Conservation (phyloP, 2,797 vertebrate genomes). For the Danio albolineatus region DNA sequence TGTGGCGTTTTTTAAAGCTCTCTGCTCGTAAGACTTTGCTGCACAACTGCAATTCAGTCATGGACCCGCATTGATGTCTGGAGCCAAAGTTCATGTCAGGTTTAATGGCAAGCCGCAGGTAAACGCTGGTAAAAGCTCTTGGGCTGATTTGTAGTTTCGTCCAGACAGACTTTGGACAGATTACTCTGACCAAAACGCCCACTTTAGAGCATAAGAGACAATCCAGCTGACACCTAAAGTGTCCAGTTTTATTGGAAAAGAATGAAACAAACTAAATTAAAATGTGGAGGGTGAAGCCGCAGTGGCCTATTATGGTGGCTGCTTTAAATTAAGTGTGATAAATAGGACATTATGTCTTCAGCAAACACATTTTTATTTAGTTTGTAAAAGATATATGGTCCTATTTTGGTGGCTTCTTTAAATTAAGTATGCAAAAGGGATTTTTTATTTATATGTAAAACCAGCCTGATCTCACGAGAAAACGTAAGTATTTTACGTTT, state of each 20-base stretch:
- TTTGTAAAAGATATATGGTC: no score
- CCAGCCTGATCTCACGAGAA: no score
- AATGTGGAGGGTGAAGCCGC: no score
- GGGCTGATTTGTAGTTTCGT: not conserved
- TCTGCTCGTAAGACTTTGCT: slow-evolving; percentile 32
- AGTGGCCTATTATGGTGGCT: no score
- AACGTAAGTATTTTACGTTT: no score
- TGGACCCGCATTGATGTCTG: slow-evolving; percentile 1
- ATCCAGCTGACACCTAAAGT: not conserved
- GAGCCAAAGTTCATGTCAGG: slow-evolving; percentile 17
- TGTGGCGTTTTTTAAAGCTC: slow-evolving; percentile 25
- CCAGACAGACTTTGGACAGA: not conserved
- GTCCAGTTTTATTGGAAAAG: not conserved
- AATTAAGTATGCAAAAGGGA: no score
- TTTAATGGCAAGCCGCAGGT: not conserved
- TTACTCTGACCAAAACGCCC: not conserved
- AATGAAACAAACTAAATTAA: no score
- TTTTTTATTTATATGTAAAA: no score
- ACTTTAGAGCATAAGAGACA: not conserved
- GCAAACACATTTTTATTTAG: no score
- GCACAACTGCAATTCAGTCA: not conserved
- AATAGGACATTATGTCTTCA: no score
- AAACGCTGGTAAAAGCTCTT: slow-evolving; percentile 20
- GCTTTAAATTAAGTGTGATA: no score
- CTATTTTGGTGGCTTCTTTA: no score